These are phyloP conservation scores for Xylocampa areola DNA, from an alignment of 2,888 invertebrate species.

Conservation along the genomic window DNA sequence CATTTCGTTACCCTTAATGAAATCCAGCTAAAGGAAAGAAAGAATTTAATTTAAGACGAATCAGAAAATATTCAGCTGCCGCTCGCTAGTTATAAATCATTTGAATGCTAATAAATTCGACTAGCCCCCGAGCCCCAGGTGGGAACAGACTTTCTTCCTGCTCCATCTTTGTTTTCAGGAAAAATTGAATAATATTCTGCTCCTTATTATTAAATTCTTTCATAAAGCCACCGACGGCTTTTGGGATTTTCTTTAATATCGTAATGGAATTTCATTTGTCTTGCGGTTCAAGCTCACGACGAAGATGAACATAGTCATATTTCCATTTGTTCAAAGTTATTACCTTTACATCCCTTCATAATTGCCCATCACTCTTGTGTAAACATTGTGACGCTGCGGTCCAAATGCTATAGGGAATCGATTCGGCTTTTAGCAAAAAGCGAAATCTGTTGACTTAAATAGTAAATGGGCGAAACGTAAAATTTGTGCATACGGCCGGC, in stretches of 20 bases:
- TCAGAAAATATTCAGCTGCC: conserved; percentile 89
- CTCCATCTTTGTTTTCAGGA: conserved; percentile 85
- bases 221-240: conserved; percentile 83
- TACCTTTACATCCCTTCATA: conserved; percentile 54
- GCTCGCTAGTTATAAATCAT: conserved; percentile 89
- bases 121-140: conserved; percentile 84
- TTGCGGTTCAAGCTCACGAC: conserved; percentile 70
- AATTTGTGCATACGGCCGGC: conserved; percentile 32
- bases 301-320: conserved; percentile 68
- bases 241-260: conserved; percentile 85
- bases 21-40: conserved; percentile 88
- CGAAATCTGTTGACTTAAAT: conserved; percentile 35
- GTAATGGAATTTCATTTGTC: conserved; percentile 86
- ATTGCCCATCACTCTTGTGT: conserved; percentile 59
- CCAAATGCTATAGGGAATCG: conserved; percentile 45
- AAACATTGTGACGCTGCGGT: conserved; percentile 47
- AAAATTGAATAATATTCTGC: conserved; percentile 86
- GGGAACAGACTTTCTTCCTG: conserved; percentile 84
- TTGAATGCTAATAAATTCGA: conserved; percentile 90
- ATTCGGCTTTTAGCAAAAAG: conserved; percentile 48
- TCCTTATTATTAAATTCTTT: conserved; percentile 87
- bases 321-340: conserved; percentile 60
- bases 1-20: conserved; percentile 88
- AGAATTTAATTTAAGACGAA: conserved; percentile 89
- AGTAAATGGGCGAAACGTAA: conserved; percentile 22